Percentiles rank a stretch among this genome's conserved stretches.
Evolutionary conservation across 2,113 vertebrate genomes (phyloP).

Genomic region (Chionomys nivalis): DNA sequence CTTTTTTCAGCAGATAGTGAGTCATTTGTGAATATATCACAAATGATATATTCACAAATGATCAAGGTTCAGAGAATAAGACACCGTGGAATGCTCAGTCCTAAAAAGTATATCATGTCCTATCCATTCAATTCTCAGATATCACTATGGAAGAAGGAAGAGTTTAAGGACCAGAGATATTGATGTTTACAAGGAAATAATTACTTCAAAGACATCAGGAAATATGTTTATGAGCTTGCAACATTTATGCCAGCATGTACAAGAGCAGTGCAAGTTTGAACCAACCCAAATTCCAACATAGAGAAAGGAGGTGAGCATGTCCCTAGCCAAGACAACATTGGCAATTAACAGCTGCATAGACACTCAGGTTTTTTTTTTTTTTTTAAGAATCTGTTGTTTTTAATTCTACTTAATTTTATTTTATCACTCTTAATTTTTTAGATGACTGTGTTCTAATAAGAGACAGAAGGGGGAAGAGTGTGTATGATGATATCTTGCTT

Average conservation of each 20-base stretch:
- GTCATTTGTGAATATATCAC: not conserved
- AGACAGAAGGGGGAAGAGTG: too few species aligned
- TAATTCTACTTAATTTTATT: not conserved
- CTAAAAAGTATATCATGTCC: not conserved
- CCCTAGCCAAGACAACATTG: not conserved
- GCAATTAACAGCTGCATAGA: not conserved
- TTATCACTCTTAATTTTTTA: not conserved
- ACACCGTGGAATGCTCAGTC: not conserved
- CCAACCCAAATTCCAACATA: not conserved
- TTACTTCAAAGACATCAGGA: not conserved
- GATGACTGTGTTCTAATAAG: too few species aligned
- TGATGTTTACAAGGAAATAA: not conserved
- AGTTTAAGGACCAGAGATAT: not conserved
- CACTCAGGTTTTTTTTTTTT: not conserved
- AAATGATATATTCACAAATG: not conserved
- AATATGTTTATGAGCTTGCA: not conserved
- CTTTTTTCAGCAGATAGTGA: not conserved
- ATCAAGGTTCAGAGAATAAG: not conserved
- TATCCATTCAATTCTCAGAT: not conserved
- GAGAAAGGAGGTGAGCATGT: not conserved
- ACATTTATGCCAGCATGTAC: not conserved
- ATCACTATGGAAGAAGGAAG: not conserved
- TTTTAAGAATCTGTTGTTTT: not conserved
- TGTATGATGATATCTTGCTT: too few species aligned
- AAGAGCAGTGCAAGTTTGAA: not conserved